These are phyloP conservation scores for Picathartes gymnocephalus DNA, from an alignment of 2,113 vertebrate genomes.

Conservation along the genomic window DNA sequence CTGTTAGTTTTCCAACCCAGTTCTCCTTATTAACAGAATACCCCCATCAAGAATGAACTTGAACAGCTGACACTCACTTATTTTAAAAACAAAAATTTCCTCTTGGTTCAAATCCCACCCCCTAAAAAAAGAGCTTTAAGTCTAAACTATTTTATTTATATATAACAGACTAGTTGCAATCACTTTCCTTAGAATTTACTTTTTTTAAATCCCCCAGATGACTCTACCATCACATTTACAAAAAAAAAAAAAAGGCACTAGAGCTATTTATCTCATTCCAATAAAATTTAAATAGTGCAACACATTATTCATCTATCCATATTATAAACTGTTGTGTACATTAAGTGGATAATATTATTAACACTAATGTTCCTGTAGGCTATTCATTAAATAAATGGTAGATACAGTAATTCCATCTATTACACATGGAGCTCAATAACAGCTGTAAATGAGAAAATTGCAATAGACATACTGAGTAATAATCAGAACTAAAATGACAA, in stretches of 20 bases:
- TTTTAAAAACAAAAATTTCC: background rate
- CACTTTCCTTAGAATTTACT: background rate
- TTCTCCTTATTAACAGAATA: background rate
- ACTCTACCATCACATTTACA: background rate
- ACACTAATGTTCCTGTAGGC: conserved; percentile 43
- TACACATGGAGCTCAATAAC: conserved; percentile 37
- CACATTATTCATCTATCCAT: conserved; percentile 32
- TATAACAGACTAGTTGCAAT: background rate
- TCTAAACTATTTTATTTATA: background rate
- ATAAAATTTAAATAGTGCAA: conserved; percentile 39
- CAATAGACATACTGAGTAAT: conserved; percentile 56
- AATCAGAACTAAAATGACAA: conserved; percentile 56
- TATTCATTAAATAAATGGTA: conserved; percentile 57
- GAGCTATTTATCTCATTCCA: conserved; percentile 22
- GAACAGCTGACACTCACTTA: background rate
- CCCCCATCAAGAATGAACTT: background rate
- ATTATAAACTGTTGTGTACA: conserved; percentile 45
- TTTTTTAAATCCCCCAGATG: background rate
- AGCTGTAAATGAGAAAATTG: conserved; percentile 53
- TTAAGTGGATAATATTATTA: conserved; percentile 57
- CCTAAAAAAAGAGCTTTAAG: background rate
- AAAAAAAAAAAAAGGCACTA: background rate
- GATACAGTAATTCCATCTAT: conserved; percentile 44
- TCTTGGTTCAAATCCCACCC: background rate
- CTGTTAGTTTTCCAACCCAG: accelerated